Conservation (phyloP, 2,888 invertebrate species). For the Graphium colonna region DNA sequence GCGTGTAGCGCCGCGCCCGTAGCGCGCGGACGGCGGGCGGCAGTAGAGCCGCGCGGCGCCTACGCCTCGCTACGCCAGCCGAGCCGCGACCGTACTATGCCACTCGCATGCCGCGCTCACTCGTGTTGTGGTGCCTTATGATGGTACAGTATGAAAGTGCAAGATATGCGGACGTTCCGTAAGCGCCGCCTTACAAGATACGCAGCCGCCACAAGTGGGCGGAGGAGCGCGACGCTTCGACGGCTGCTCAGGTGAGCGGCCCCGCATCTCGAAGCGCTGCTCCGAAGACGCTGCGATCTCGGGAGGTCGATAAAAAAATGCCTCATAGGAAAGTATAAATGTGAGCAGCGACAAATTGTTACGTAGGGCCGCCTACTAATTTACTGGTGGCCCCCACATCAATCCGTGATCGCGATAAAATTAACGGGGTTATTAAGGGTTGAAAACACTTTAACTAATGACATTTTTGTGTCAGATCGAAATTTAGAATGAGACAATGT, state of each 20-base stretch:
- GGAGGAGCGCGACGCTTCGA: conserved; percentile 60
- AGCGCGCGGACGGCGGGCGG: conserved; percentile 35
- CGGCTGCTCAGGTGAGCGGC: conserved; percentile 73
- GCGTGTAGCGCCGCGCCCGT: conserved; percentile 67
- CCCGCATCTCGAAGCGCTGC: conserved; percentile 58
- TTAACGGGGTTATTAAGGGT: not conserved
- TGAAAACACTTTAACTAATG: not conserved
- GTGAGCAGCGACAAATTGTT: conserved; percentile 22
- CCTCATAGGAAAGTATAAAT: conserved; percentile 35
- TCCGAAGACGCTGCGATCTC: conserved; percentile 60
- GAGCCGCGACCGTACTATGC: conserved; percentile 52
- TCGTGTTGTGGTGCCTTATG: conserved; percentile 75
- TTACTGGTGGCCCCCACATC: not conserved
- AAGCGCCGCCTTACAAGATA: conserved; percentile 53
- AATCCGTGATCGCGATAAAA: conserved; percentile 1
- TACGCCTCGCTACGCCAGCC: conserved; percentile 44
- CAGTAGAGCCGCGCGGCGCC: conserved; percentile 35
- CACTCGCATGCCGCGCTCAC: conserved; percentile 63
- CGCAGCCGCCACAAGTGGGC: conserved; percentile 72
- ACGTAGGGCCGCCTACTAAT: conserved; percentile 18
- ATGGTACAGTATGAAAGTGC: conserved; percentile 75
- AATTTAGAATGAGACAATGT: not conserved
- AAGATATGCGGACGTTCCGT: conserved; percentile 76
- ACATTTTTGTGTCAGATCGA: not conserved
- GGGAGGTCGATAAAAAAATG: conserved; percentile 65